Conservation (phyloP, 2,113 vertebrate species). For the Hydrochoerus hydrochaeris region DNA sequence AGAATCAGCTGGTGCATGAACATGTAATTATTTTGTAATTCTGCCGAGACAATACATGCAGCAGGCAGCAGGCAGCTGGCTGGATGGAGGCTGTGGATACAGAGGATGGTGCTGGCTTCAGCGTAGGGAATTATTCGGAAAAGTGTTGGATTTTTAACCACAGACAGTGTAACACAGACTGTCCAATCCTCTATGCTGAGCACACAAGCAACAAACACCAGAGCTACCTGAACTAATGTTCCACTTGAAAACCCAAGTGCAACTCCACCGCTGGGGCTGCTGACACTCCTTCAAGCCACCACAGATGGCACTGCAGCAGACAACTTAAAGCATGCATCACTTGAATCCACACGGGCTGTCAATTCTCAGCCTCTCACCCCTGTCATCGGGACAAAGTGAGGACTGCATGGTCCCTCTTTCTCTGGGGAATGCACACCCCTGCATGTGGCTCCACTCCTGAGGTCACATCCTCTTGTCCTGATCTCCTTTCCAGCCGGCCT, state of each 20-base stretch:
- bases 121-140: background rate
- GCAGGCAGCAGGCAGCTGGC: background rate
- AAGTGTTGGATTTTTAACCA: background rate
- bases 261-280: background rate
- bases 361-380: conserved; percentile 25
- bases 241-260: background rate
- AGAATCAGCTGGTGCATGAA: background rate
- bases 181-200: background rate
- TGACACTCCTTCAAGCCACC: background rate
- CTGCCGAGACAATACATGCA: background rate
- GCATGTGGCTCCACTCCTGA: background rate
- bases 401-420: background rate
- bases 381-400: background rate
- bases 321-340: background rate
- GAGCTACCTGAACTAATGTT: background rate
- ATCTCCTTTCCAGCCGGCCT: background rate
- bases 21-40: background rate
- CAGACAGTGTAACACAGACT: background rate
- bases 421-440: background rate
- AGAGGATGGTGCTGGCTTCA: background rate
- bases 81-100: background rate
- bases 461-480: background rate
- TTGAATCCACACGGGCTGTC: background rate
- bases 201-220: background rate
- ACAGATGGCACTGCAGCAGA: background rate